Evolutionary conservation across 2,888 invertebrate genomes (phyloP), one percentile per base, ranked within the genome.

Genomic region (Yponomeuta sedellus): DNA sequence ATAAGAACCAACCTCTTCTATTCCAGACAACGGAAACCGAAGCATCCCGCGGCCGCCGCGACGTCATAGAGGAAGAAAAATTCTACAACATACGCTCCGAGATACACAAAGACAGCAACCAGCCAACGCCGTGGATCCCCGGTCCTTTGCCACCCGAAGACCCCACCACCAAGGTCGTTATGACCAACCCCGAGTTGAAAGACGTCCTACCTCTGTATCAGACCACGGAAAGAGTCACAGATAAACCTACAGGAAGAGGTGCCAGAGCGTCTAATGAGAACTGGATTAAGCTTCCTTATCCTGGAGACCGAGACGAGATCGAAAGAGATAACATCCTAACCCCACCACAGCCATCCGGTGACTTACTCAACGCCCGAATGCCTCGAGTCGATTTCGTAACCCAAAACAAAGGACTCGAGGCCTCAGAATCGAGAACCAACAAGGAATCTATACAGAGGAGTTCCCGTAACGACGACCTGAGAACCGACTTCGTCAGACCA

Each of bases 321-420:
- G 78, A 81, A 66, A 75, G 82, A 71, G 84, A 86, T 44, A 86
- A 90, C 65, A 83, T 89, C n/a, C 80, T 93, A 3, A 86, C 92
- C 0, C 92, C 92, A 40, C 90, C 93, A 0, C 85, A 91, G 71
- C 88, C 92, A 8, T 91, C 91, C 3, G 92, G 92, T 67, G 93
- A 93, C 22, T 82, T 92, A 2, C 86, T 92, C 28, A 92, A 91
- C 74, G 89, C 93, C 4, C 82, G 94, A 71, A 93, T 94, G 81
- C 94, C 94, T 0, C 81, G 94, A 72, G 93, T 94, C 1, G 93
- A 94, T 78, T 94, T 94, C 72, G 93, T 94, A 16, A 94, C 94
- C 0, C 94, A 94, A 75, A 92, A 93, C 69, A 92, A 92, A 83
- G 78, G 79, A 1, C 72, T 92, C 28, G 90, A 92, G 74, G 79